Base-by-base conservation (phyloP, 64 coral and sea anemone genomes). In the Pocillopora verrucosa region DNA sequence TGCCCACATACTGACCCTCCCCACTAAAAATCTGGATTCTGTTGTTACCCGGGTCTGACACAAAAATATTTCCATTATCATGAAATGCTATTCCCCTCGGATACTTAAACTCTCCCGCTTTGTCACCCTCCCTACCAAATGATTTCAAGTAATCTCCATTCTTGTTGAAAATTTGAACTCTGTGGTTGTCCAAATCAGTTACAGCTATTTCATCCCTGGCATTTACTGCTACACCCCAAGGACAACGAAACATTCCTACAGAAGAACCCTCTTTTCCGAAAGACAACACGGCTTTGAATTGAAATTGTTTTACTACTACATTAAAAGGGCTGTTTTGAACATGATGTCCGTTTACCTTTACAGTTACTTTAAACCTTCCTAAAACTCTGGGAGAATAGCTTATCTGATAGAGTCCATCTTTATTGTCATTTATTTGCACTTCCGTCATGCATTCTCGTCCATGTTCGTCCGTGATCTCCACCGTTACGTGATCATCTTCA, bases 21-120 rank as follows among this genome's bases (percentile, higher is more conserved):
- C 77, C 69, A 59, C 73, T 87, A 74, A 93, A 92, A 13, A 90
- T 72, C 16, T 92, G 90, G 13, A 96, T 76, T 16, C 90, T 72
- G 24, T 93, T 87, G n/a, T 89, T 90, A 9, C 79, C 80, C 41
- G 2, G 2, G 41, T 45, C 41, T 45, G 6, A 2, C 41, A 6
- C 41, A 6, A 45, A 45, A 45, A 45, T 45, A 45, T 45, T 45
- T 6, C 41, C 41, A 45, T 45, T 45, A 6, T 45, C 41, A 45
- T 45, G 41, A 45, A 45, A 45, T 45, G 41, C 41, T 45, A 45
- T 45, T 45, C 41, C 41, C 41, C 2, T 45, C 41, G 20, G 56
- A 60, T 34, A 22, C 6, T 22, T 2, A 45, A 45, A 45, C 6
- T 45, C 41, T 2, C 6, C 41, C 41, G 41, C 41, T 6, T 45